Conservation (phyloP, 2,888 invertebrate genomes). For the Lissonota sp. region DNA sequence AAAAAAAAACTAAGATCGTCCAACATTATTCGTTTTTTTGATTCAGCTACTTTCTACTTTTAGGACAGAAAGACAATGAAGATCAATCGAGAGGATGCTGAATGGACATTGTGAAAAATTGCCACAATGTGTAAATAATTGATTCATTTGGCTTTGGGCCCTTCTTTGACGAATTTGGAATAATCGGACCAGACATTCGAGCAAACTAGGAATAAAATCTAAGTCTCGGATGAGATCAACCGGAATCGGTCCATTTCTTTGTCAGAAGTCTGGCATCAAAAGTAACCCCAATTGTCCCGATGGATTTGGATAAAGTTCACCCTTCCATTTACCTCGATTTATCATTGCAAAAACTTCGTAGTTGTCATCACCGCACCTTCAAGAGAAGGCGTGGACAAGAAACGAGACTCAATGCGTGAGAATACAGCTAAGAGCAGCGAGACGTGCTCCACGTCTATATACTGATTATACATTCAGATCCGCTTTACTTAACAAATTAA, state of each 20-base stretch:
- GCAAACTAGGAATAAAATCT: conserved; percentile 8
- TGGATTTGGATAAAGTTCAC: too few relatives aligned
- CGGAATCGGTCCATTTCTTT: too few relatives aligned
- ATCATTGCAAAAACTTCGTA: conserved; percentile 24
- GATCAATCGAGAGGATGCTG: too few relatives aligned
- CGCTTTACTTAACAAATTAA: conserved; percentile 70
- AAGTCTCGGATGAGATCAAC: too few relatives aligned
- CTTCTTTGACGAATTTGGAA: conserved; percentile 47
- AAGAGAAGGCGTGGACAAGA: conserved; percentile 25
- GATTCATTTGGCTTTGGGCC: conserved; percentile 2
- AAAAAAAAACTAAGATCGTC: conserved; percentile 63
- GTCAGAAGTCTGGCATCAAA: too few relatives aligned
- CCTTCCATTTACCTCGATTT: conserved; percentile 7
- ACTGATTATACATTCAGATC: conserved; percentile 55
- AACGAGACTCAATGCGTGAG: conserved; percentile 32
- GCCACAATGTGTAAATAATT: too few relatives aligned
- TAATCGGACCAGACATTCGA: neutral
- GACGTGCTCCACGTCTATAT: conserved; percentile 8
- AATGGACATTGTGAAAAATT: too few relatives aligned
- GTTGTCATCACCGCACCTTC: conserved; percentile 20
- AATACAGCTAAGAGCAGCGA: conserved; percentile 30
- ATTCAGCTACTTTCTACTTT: conserved; percentile 4
- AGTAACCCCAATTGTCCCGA: too few relatives aligned
- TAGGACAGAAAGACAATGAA: too few relatives aligned
- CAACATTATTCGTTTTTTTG: conserved; percentile 1